These are phyloP conservation scores for Pygmarrhopalites habei DNA, from an alignment of 1,140 invertebrate species.

Conservation along the genomic window DNA sequence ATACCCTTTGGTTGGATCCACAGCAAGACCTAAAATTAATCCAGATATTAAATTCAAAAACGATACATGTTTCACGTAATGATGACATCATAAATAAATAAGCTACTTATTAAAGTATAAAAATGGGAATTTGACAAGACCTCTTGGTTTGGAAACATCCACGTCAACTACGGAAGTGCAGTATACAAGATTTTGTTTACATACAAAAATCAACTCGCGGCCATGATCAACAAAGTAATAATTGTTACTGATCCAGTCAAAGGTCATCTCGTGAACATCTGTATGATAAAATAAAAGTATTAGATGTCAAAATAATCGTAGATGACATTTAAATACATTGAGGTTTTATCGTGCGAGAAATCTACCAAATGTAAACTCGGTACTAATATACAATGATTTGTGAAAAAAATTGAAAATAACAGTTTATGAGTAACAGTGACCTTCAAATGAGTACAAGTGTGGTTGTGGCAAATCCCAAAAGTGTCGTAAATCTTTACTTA, in stretches of 20 bases:
- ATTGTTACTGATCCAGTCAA: conserved; percentile 78
- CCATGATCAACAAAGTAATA: conserved; percentile 77
- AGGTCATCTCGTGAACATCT: conserved; percentile 62
- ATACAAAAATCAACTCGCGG: conserved; percentile 64
- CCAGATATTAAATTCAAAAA: no score
- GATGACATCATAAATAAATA: no score
- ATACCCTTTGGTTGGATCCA: conserved; percentile 70
- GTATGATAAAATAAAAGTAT: conserved; percentile 28
- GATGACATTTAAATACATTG: no score
- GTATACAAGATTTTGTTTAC: conserved; percentile 53
- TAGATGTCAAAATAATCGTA: no score
- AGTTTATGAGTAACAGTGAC: conserved; percentile 47
- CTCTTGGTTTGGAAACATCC: conserved; percentile 62
- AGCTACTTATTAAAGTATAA: no score
- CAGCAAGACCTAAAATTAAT: no score
- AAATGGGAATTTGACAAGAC: no score
- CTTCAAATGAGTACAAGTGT: conserved; percentile 51
- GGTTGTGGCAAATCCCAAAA: conserved; percentile 53
- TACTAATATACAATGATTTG: no score
- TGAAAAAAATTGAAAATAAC: no score
- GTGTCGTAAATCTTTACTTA: conserved; percentile 53
- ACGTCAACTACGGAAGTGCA: conserved; percentile 64
- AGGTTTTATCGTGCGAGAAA: no score
- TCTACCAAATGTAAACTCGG: no score
- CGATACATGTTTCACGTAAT: no score